phyloP scores from a whole-genome alignment of 2,797 vertebrate genomes.

The Valencia hispanica region DNA sequence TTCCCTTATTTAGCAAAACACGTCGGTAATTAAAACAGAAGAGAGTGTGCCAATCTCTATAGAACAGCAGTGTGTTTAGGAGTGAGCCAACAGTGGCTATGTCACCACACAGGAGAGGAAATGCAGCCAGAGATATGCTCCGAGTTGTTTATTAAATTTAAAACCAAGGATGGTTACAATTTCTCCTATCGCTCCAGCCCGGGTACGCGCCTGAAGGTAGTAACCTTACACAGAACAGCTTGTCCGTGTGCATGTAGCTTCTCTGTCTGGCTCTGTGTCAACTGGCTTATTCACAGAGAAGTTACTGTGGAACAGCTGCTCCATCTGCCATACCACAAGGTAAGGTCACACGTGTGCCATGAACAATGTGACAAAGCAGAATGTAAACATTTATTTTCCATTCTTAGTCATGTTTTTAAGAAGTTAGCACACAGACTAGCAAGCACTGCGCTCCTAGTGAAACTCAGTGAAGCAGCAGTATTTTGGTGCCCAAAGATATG shows the following conservation, averaged over 20 bases:
- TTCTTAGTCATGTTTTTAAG: no score
- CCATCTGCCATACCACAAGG: background rate
- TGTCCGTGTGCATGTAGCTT: background rate
- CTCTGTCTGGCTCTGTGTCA: background rate
- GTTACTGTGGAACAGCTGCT: background rate
- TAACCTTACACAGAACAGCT: background rate
- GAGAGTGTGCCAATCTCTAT: background rate
- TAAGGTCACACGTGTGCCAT: background rate
- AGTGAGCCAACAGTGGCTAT: background rate
- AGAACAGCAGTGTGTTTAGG: background rate
- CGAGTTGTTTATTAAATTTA: background rate
- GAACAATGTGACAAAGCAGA: no score
- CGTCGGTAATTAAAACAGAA: background rate
- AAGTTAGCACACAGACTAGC: no score
- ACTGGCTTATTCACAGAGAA: background rate
- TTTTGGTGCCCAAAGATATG: background rate
- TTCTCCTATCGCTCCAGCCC: background rate
- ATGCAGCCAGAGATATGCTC: background rate
- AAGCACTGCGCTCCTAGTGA: no score
- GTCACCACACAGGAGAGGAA: background rate
- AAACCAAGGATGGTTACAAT: background rate
- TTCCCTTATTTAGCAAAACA: background rate
- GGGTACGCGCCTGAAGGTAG: background rate
- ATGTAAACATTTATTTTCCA: no score
- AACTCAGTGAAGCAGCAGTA: no score